phyloP scores from a whole-genome alignment of 1,140 invertebrate genomes.

The Bactericera cockerelli region DNA sequence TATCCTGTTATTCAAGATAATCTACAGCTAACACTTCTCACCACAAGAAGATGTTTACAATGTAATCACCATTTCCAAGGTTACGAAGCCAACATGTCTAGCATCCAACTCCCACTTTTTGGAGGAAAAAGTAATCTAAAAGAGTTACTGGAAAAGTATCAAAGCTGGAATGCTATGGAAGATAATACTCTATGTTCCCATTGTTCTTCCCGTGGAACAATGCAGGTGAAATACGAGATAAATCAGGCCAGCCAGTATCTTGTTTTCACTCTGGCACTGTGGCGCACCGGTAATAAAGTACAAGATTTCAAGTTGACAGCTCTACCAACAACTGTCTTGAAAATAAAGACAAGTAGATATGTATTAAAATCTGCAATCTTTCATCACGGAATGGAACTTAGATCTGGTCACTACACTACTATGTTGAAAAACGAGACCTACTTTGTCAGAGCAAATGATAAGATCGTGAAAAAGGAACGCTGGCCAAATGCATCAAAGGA shows the following conservation, averaged over 20 bases:
- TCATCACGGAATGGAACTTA: neutral
- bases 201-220: neutral
- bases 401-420: neutral
- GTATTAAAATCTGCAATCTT: neutral
- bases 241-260: neutral
- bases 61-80: neutral
- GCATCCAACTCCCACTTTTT: neutral
- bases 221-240: neutral
- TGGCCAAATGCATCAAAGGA: constrained; percentile 1
- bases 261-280: neutral
- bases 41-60: neutral
- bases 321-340: neutral
- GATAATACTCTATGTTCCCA: neutral
- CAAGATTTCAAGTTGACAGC: neutral
- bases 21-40: neutral
- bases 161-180: neutral
- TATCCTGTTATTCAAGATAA: neutral
- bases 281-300: neutral
- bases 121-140: neutral
- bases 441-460: neutral
- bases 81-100: neutral
- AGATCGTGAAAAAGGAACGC: neutral
- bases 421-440: neutral
- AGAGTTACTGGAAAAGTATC: neutral
- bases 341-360: neutral